These are phyloP conservation scores for Syrrhaptes paradoxus DNA, from an alignment of 2,113 vertebrate genomes.

Conservation along the genomic window DNA sequence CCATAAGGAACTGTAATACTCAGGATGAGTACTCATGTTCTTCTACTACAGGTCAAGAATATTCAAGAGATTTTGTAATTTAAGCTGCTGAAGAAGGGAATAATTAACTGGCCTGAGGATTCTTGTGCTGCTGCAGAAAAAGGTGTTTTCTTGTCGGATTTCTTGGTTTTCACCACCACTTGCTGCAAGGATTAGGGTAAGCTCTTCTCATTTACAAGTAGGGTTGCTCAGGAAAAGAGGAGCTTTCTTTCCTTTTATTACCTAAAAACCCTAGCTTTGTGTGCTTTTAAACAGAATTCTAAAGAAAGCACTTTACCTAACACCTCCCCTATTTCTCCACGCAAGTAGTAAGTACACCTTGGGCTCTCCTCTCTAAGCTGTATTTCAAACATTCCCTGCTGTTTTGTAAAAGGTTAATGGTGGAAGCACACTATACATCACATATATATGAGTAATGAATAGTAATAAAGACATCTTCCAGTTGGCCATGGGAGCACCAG, in stretches of 20 bases:
- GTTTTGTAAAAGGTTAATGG: not conserved
- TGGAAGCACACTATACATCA: not conserved
- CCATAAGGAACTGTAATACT: slow-evolving; percentile 5
- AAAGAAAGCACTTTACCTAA: not conserved
- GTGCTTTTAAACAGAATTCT: not conserved
- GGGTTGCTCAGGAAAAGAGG: slow-evolving; percentile 34
- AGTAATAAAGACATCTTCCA: not conserved
- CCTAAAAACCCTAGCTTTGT: not conserved
- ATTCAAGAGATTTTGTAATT: slow-evolving; percentile 49
- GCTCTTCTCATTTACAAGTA: slow-evolving; percentile 51
- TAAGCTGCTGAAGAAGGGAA: slow-evolving; percentile 45
- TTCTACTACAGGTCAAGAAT: slow-evolving; percentile 19
- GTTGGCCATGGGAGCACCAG: not conserved
- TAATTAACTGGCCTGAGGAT: slow-evolving; percentile 38
- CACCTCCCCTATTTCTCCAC: not conserved
- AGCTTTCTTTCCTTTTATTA: slow-evolving; percentile 31
- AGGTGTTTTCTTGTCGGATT: slow-evolving; percentile 37
- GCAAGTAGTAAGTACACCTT: not conserved
- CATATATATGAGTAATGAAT: not conserved
- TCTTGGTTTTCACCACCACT: slow-evolving; percentile 45
- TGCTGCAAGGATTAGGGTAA: slow-evolving; percentile 50
- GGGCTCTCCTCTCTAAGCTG: not conserved
- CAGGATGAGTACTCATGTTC: not conserved
- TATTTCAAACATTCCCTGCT: not conserved
- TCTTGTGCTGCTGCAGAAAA: slow-evolving; percentile 27